Base-by-base conservation (phyloP, 2,888 invertebrate genomes). In the Spilarctia lutea region DNA sequence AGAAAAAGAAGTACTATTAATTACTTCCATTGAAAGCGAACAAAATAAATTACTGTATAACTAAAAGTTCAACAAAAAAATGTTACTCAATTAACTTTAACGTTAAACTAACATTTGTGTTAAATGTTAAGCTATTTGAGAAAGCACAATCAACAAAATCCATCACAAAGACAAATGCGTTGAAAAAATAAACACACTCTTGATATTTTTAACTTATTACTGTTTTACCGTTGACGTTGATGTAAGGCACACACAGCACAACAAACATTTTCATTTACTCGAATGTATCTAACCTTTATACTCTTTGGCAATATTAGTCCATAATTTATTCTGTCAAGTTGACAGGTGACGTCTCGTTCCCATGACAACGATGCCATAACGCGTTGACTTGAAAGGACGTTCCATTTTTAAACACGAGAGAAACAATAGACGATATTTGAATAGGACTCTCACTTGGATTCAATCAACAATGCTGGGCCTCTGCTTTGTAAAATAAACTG, bases 341-440 rank as follows among this genome's bases (percentile, higher is more conserved):
- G 90, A 90, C 90, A 89, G 87, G 80, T 84, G 86, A 88, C 87
- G 83, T 85, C 78, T 79, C 81, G 81, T 90, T 89, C 89, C 87
- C 90, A 91, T 90, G 88, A 87, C 87, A 88, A 85, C 83, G 80
- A 75, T 74, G 75, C 76, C 73, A 69, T 77, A 75, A 74, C 81
- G 80, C 80, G 76, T 72, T 75, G 79, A 79, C 71, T 89, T 88
- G 88, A 92, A 91, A 92, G 89, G 87, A 90, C 83, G 90, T 89
- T 90, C 87, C 87, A 89, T 91, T 91, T 91, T 92, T 90, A 90
- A 92, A 90, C 86, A 86, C 85, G 78, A 81, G 78, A 79, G 89
- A 93, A 93, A 94, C 94, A 94, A 94, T 93, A 85, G 52, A 87
- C 80, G 81, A 75, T 89, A 83, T 91, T 92, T 93, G 93, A 93